Evolutionary conservation across 2,888 invertebrate genomes (phyloP), one percentile per base, ranked within the genome.

Genomic region (Clusia tigrina): DNA sequence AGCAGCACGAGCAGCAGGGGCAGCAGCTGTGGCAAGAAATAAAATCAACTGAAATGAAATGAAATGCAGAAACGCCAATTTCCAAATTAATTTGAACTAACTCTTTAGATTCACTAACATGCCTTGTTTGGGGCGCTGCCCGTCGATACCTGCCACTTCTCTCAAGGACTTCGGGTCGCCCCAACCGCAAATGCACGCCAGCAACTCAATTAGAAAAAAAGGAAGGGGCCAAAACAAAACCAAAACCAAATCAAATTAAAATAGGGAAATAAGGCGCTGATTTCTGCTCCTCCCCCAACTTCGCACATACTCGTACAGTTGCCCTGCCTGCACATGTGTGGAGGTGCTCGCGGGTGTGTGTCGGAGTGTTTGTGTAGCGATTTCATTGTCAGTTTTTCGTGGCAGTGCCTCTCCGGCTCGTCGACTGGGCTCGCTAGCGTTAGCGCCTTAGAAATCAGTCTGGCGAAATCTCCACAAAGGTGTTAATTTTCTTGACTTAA

Each of bases 401-500:
- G 51, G 52, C 54, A 54, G 15, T 5, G 6, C n/a, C 2, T 32
- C 32, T 26, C 26, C 24, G 57, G 17, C 18, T 32, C 59, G 56
- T 54, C 32, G 58, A 23, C 20, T 5, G 48, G n/a, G n/a, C n/a
- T 20, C 20, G 51, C 9, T 32, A 52, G 51, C 48, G 60, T 52
- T 57, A 15, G 15, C 32, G 54, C 53, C 23, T 48, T 20, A 5
- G 48, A 15, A 5, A 48, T 20, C 22, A 15, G 12, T 42, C 24
- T 46, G 51, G 68, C 76, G 75, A 77, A 80, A 80, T 80, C 80
- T 71, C 53, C 59, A 65, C 71, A 74, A 78, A 82, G 82, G 82
- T 82, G 82, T 82, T 82, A 82, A 82, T 82, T 83, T 82, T 78
- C 78, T 76, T 79, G 78, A 74, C 76, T 77, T 80, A 81, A 81